Evolutionary conservation across 30 jellyfish, hydroid and myxozoan species (phyloP).

Genomic region (Turritopsis rubra): DNA sequence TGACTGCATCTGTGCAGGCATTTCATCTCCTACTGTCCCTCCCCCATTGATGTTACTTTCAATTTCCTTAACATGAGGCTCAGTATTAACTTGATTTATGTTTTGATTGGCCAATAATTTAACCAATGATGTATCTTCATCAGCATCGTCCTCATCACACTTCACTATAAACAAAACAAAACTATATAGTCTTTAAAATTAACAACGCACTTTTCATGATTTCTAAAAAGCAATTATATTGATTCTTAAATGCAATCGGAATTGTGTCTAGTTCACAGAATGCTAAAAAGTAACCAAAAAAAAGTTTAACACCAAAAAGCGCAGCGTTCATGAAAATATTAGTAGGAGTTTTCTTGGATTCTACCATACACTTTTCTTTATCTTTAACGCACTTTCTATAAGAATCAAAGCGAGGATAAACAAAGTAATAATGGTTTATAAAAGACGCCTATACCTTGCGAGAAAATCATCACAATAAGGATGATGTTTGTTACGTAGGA

Average conservation of each 20-base stretch:
- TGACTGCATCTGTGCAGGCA: neutral
- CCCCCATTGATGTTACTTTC: conserved; percentile 13
- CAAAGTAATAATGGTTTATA: neutral
- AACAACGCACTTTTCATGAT: neutral
- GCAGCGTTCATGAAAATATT: no score
- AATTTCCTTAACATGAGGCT: neutral
- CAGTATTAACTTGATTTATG: neutral
- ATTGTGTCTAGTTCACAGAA: no score
- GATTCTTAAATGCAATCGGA: no score
- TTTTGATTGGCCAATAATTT: neutral
- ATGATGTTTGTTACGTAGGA: neutral
- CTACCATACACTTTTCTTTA: no score
- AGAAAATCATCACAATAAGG: neutral
- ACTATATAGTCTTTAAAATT: no score
- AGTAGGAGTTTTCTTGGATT: no score
- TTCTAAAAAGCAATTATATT: no score
- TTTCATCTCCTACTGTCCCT: conserved; percentile 1
- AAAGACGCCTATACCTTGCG: neutral
- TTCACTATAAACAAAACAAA: neutral
- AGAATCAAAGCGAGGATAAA: no score
- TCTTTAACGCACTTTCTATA: no score
- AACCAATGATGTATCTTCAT: conserved; percentile 10
- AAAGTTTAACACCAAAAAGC: no score
- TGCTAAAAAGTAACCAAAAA: no score
- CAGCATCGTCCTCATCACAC: neutral